Percentiles rank a stretch among this genome's conserved stretches.
Conservation (phyloP, 2,797 vertebrate genomes). For the Tapera naevia region DNA sequence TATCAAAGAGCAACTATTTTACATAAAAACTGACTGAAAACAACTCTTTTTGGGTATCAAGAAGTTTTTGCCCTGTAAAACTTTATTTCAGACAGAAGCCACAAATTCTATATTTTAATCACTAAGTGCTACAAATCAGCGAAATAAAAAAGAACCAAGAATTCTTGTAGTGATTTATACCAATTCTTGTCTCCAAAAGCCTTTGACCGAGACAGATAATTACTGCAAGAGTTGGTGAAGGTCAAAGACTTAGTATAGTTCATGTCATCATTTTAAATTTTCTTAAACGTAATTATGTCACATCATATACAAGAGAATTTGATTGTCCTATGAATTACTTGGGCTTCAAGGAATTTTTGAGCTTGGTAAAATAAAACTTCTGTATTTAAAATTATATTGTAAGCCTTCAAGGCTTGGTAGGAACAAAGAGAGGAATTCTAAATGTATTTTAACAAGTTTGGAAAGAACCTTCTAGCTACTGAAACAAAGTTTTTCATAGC, state of each 20-base stretch:
- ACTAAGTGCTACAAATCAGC: conserved; percentile 6
- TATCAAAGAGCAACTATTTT: neutral
- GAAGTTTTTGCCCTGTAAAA: neutral
- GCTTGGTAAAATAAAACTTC: conserved; percentile 19
- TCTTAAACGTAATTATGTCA: conserved; percentile 31
- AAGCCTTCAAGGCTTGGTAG: conserved; percentile 5
- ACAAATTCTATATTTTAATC: neutral
- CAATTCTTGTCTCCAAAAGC: neutral
- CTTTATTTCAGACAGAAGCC: conserved; percentile 18
- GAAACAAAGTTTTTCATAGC: neutral
- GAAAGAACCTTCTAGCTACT: conserved; percentile 5
- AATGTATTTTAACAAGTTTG: conserved; percentile 1
- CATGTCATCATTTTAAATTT: neutral
- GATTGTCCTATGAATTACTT: conserved; percentile 4
- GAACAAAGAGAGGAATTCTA: neutral
- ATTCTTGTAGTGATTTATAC: neutral
- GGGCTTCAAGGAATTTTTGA: conserved; percentile 23
- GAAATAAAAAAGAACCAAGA: conserved; percentile 23
- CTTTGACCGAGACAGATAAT: conserved; percentile 23
- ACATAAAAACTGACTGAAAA: conserved; percentile 2
- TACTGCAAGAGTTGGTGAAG: neutral
- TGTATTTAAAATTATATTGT: conserved; percentile 19
- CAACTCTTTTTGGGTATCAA: neutral
- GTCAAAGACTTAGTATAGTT: neutral
- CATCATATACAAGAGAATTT: neutral